Evolutionary conservation across 2,888 invertebrate genomes (phyloP), one percentile per base, ranked within the genome.

Genomic region (Tipula unca): DNA sequence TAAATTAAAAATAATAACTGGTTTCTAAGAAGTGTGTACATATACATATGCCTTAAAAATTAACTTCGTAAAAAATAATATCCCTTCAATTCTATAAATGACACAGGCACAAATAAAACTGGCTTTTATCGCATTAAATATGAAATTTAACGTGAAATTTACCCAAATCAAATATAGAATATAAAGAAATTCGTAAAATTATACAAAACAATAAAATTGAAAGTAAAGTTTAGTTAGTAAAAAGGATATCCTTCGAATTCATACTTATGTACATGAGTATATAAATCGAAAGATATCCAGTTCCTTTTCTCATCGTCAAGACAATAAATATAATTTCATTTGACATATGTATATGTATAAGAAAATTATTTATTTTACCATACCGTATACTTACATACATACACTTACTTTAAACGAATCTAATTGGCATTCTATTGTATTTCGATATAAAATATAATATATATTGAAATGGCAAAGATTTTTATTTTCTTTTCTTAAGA

Each of bases 381-480:
- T 17, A 17, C 69, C 10, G 10, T 25, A 69, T 69, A 69, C n/a
- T 48, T n/a, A n/a, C n/a, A n/a, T n/a, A 39, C 8, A 39, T 39
- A 39, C 5, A 25, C 25, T 69, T 25, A 69, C 14, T 69, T 10
- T 69, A 69, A 69, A 69, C 69, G 69, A 69, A 69, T 69, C 69
- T 69, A 69, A 69, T 69, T 69, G 69, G 69, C 69, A 69, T 69
- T 69, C 69, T 69, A 69, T 69, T 69, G 69, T 69, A 69, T 69
- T 69, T 69, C 25, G 25, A 25, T 69, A 25, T 69, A n/a, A 20
- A 13, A 14, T 42, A 10, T 14, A 42, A 32, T 32, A 32, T n/a
- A 54, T 54, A 69, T 69, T 69, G 10, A 69, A 69, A 69, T 69
- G 25, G 69, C 25, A 69, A 69, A 69, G 3, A 25, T 69, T 25